A percentile compares a stretch with the other conserved stretches of the same genome.
Evolutionary conservation across 1,140 invertebrate species (phyloP).

Genomic region (Drosophila serrata): DNA sequence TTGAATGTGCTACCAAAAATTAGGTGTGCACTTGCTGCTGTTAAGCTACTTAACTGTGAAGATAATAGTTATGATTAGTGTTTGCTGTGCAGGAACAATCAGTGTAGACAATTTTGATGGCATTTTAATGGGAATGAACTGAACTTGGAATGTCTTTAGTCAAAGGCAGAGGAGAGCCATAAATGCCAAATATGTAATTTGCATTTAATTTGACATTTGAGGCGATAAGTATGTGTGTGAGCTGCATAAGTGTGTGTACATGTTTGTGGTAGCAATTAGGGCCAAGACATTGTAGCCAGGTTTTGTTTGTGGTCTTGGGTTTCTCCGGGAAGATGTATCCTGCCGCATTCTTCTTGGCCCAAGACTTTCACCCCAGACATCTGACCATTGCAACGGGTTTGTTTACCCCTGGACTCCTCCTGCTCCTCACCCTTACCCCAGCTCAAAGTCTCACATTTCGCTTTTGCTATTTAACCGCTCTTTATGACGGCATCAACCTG

Average conservation of each 20-base stretch:
- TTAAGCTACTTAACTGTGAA: constrained; percentile 51
- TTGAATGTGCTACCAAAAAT: constrained; percentile 24
- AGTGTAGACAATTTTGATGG: constrained; percentile 73
- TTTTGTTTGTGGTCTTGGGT: constrained; percentile 7
- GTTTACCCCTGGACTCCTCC: constrained; percentile 41
- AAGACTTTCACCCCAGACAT: constrained; percentile 19
- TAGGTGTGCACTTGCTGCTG: constrained; percentile 25
- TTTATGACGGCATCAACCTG: constrained; percentile 54
- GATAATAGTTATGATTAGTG: constrained; percentile 62
- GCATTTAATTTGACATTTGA: constrained; percentile 76
- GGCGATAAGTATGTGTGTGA: not conserved
- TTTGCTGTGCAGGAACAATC: constrained; percentile 34
- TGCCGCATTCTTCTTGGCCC: constrained; percentile 5
- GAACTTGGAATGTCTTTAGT: not conserved
- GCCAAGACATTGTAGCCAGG: constrained; percentile 26
- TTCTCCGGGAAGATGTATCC: constrained; percentile 12
- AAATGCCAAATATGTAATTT: constrained; percentile 78
- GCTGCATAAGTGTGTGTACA: too few species aligned
- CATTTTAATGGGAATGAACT: constrained; percentile 70
- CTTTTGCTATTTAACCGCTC: constrained; percentile 56
- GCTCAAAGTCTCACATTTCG: constrained; percentile 59
- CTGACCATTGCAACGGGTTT: constrained; percentile 44
- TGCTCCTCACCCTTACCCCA: not conserved
- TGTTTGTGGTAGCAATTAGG: constrained; percentile 45
- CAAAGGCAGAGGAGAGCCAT: constrained; percentile 23